A percentile compares a stretch with the other conserved stretches of the same genome.
These are phyloP conservation scores for Acanthosepion esculentum DNA, from an alignment of 2,888 invertebrate species.

Conservation along the genomic window DNA sequence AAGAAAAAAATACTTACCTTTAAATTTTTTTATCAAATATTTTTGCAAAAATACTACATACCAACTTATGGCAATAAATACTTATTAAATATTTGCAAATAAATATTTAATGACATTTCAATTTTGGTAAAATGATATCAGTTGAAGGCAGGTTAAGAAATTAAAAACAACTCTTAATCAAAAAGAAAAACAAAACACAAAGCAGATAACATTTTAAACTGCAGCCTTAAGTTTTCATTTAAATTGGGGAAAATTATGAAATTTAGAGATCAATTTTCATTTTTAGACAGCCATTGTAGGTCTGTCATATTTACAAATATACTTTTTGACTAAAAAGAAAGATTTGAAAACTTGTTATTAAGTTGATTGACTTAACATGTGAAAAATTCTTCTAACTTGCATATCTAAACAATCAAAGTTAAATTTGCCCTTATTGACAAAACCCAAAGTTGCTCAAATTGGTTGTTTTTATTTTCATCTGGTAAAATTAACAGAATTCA, in stretches of 20 bases:
- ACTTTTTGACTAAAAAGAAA: not conserved
- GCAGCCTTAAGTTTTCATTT: not conserved
- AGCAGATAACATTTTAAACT: not conserved
- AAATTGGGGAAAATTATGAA: not conserved
- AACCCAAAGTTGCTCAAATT: too few relatives aligned
- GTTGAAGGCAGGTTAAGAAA: not conserved
- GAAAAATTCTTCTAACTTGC: too few relatives aligned
- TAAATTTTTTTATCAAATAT: not conserved
- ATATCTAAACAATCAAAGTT: too few relatives aligned
- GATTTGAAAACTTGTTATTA: too few relatives aligned
- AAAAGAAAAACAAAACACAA: not conserved
- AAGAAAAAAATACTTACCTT: not conserved
- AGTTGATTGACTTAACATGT: too few relatives aligned
- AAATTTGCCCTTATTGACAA: too few relatives aligned
- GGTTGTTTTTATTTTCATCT: too few relatives aligned
- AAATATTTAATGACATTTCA: not conserved
- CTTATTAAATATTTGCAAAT: not conserved
- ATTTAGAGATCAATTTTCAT: not conserved
- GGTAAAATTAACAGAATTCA: too few relatives aligned
- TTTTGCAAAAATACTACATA: not conserved
- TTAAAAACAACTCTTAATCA: not conserved
- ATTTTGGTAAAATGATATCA: not conserved
- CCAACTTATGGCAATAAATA: not conserved
- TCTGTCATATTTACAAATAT: not conserved
- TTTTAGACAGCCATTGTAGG: not conserved